These are phyloP conservation scores for Cyprinodon diabolis DNA, from an alignment of 2,797 vertebrate genomes.

Conservation along the genomic window DNA sequence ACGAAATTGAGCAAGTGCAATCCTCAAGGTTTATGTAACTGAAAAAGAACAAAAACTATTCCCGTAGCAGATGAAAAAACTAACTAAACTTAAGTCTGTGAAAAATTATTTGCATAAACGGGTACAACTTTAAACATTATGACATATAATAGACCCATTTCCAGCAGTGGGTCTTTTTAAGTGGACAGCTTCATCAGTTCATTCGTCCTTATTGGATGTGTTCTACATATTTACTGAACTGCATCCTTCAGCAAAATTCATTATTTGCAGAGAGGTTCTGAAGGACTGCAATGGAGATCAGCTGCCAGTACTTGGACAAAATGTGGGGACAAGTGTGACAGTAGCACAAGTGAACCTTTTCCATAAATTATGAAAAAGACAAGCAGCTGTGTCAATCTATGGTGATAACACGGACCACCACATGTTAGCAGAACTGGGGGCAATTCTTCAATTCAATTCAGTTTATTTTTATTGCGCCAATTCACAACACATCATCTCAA, in stretches of 20 bases:
- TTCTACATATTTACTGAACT: not conserved
- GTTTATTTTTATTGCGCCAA: too few relatives aligned
- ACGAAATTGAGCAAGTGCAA: too few relatives aligned
- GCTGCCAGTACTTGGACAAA: not conserved
- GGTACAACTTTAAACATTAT: not conserved
- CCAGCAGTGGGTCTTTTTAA: not conserved
- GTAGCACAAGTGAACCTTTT: not conserved
- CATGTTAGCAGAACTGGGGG: not conserved
- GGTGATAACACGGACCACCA: not conserved
- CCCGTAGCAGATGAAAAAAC: too few relatives aligned
- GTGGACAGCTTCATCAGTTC: not conserved
- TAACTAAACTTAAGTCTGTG: not conserved
- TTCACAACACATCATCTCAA: too few relatives aligned
- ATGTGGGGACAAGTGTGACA: not conserved
- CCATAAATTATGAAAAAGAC: not conserved
- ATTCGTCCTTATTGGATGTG: not conserved
- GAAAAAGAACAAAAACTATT: too few relatives aligned
- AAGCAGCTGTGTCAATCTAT: not conserved
- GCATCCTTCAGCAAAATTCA: not conserved
- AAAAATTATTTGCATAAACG: not conserved
- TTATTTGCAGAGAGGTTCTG: not conserved
- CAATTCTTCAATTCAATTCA: too few relatives aligned
- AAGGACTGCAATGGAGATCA: not conserved
- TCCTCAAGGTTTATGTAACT: too few relatives aligned
- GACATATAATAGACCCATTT: not conserved